Base-by-base conservation (phyloP, 1,140 invertebrate species). In the Oreohelix idahoensis region DNA sequence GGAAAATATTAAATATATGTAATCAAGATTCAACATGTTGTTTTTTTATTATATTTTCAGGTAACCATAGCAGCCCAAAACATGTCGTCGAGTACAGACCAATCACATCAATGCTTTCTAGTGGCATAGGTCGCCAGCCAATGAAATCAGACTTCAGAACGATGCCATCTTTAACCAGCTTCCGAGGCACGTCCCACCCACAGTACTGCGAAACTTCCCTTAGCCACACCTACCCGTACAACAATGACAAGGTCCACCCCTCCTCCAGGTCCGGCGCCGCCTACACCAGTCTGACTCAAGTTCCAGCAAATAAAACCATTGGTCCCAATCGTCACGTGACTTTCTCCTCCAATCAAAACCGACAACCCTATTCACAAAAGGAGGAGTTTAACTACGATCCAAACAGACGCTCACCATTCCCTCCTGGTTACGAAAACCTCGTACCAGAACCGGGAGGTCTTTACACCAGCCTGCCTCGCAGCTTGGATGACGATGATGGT, bases 401-500 rank as follows among this genome's bases (percentile, higher is more conserved):
- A 17, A 58, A n/a, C 39, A 15, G 63, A 29, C 82, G 66, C 39
- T 71, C 75, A 17, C 82, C 76, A 23, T 51, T 70, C 35, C 73
- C 81, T 0, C 66, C 84, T 20, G 49, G 80, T 17, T 85, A 85
- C 73, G 84, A 85, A 36, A 76, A 74, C 70, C 69, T 85, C n/a
- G 49, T 83, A 15, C 75, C 80, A 0, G 84, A 85, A 36, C 11
- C 66, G 29, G 81, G 71, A 0, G 78, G 81, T 66, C 51, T 76
- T 29, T 85, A 83, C 81, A 63, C 39, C 36, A 81, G 84, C 63
- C 32, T 79, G 49, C 81, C 84, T 23, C 26, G 81, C 0, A 45
- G 42, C 42, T 39, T 51, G 15, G 84, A 81, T 51, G 84, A 85
- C 71, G 84, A 85, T 26, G 84, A 85, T 39, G 84, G 81, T 32